phyloP scores from a whole-genome alignment of 1,140 invertebrate species.

The Meloidogyne chitwoodi region DNA sequence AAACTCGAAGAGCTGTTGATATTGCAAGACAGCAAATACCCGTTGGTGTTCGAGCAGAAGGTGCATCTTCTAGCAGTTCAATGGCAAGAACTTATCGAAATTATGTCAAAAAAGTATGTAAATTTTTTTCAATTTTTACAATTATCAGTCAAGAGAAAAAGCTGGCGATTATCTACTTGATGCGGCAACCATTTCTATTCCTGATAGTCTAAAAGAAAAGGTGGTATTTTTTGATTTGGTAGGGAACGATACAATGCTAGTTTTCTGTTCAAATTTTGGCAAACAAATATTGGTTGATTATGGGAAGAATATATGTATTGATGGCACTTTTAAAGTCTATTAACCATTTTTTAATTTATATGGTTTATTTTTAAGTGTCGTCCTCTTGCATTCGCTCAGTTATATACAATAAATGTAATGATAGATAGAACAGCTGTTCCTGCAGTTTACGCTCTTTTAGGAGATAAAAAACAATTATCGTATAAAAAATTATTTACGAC shows the following conservation, averaged over 20 bases:
- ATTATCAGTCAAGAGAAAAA: too few relatives aligned
- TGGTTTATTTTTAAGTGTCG: not conserved
- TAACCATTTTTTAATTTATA: not conserved
- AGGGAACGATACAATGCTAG: not conserved
- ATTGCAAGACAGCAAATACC: too few relatives aligned
- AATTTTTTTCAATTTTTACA: too few relatives aligned
- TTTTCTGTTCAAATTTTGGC: not conserved
- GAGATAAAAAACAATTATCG: not conserved
- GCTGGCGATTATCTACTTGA: too few relatives aligned
- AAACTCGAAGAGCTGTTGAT: too few relatives aligned
- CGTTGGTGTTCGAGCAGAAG: too few relatives aligned
- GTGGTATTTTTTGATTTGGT: too few relatives aligned
- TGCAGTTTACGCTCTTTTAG: not conserved
- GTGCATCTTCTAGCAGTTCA: too few relatives aligned
- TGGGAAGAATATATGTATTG: not conserved
- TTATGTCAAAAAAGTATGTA: too few relatives aligned
- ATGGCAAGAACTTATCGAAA: too few relatives aligned
- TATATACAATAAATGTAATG: not conserved
- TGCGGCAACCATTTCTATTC: too few relatives aligned
- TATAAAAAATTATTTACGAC: not conserved
- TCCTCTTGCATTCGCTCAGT: not conserved
- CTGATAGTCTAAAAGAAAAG: too few relatives aligned
- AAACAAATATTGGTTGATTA: not conserved
- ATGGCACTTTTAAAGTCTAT: not conserved
- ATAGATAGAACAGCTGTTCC: not conserved